Conservation (phyloP, 2,113 vertebrate species). For the Albula glossodonta region DNA sequence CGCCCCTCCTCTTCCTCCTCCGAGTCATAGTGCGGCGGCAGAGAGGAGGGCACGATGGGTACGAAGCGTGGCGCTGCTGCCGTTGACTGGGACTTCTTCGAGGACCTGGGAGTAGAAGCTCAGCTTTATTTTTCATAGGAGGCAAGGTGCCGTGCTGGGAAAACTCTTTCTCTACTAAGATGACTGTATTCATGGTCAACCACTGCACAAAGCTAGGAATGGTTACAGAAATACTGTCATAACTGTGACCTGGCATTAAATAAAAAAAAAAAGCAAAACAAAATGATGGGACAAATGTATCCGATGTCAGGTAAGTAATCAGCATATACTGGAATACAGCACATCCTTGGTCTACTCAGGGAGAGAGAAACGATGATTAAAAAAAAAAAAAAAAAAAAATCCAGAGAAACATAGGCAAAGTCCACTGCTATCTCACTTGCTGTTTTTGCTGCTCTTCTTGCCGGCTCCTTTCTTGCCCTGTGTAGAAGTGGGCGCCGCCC, state of each 20-base stretch:
- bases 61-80: constrained; percentile 26
- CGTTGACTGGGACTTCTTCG: constrained; percentile 59
- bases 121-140: no score
- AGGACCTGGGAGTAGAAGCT: constrained; percentile 47
- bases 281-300: no score
- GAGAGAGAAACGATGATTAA: not conserved
- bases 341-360: not conserved
- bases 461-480: constrained; percentile 59
- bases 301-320: no score
- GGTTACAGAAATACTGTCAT: not conserved
- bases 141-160: not conserved
- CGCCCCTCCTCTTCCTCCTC: constrained; percentile 84
- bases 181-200: no score
- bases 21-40: constrained; percentile 80
- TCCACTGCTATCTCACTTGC: constrained; percentile 71
- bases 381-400: not conserved
- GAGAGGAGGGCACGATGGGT: constrained; percentile 35
- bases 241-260: not conserved
- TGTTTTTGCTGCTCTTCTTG: constrained; percentile 63
- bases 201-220: no score
- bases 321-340: not conserved
- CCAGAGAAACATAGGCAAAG: not conserved
- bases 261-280: no score
- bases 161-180: no score
- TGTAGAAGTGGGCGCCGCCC: constrained; percentile 43